A percentile compares a stretch with the other conserved stretches of the same genome.
Conservation (phyloP, 2,797 vertebrate genomes). For the Hippocampus kuda region DNA sequence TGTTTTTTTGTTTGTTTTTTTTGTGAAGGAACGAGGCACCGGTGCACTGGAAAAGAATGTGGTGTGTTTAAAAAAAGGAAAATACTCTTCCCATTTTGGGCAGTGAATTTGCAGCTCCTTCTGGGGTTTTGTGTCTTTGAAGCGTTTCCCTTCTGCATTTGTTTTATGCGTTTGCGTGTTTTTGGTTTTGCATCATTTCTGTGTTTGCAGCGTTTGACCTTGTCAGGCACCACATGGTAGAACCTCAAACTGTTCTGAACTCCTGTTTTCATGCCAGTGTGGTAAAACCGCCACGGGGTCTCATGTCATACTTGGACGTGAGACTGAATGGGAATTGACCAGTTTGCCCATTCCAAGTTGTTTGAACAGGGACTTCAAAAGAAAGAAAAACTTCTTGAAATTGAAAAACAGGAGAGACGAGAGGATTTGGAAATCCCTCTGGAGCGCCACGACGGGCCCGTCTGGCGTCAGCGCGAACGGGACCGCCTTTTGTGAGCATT, state of each 20-base stretch:
- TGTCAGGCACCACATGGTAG: not conserved
- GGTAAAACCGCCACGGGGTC: not conserved
- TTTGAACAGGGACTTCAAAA: too few relatives aligned
- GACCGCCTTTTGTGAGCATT: slow-evolving; percentile 36
- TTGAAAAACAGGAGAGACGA: slow-evolving; percentile 28
- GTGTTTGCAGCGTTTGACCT: not conserved
- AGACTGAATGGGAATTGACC: not conserved
- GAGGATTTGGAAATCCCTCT: slow-evolving; percentile 38
- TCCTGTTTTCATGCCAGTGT: not conserved
- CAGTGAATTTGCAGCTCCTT: too few relatives aligned
- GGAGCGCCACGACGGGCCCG: slow-evolving; percentile 38
- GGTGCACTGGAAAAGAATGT: too few relatives aligned
- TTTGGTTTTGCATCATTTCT: not conserved
- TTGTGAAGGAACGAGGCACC: too few relatives aligned
- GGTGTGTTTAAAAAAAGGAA: too few relatives aligned
- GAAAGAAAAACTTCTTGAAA: not conserved
- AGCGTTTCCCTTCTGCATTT: not conserved
- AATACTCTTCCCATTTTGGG: too few relatives aligned
- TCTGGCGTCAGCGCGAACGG: slow-evolving; percentile 57
- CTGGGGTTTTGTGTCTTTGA: too few relatives aligned
- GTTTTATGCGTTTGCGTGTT: too few relatives aligned
- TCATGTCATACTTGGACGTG: not conserved
- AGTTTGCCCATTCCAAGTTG: too few relatives aligned
- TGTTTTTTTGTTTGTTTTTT: too few relatives aligned
- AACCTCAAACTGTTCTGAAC: not conserved